Base-by-base conservation (phyloP, 2,888 invertebrate genomes). In the Sericinus montela region DNA sequence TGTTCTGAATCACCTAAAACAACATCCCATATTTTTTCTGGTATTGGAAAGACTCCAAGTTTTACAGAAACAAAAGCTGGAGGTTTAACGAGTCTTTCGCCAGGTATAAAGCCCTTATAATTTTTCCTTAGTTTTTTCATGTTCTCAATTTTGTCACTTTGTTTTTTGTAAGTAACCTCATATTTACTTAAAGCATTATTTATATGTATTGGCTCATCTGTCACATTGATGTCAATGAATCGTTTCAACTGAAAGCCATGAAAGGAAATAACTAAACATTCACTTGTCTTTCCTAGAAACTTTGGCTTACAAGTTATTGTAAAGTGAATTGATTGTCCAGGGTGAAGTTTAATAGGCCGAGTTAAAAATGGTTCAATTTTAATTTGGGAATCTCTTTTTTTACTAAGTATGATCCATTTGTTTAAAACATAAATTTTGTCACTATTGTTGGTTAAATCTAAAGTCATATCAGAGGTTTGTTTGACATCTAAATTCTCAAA, bases 11-110 rank as follows among this genome's bases (percentile, higher is more conserved):
- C 76, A 36, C 79, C 82, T 52, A 91, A 62, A 10, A 91, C 71
- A 2, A 76, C 72, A 16, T 67, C 63, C 67, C 90, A 89, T 37
- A 92, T 61, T 53, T 69, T 83, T 10, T 88, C 75, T 4, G 92
- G 91, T 40, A 92, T 85, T 10, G 59, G 55, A 56, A 73, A 89
- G 3, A 55, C 49, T 1, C 88, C 90, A 10, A 93, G 65, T 57
- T 75, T 87, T 0, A 89, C 78, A 9, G 90, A 77, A 15, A 93
- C 65, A 77, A 96, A 96, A 34, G 92, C 86, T 4, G 93, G 88
- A 9, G 86, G 67, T 53, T 80, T 90, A 1, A 59, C 57, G 0
- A 84, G 63, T 43, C 69, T 84, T 11, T 92, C 85, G 5, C 95
- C 95, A 28, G 84, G 89, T 37, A 92, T 62, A 36, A 78, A 60